Evolutionary conservation across 2,888 invertebrate genomes (phyloP), one percentile per base, ranked within the genome.

Genomic region (Synergus umbraculus): DNA sequence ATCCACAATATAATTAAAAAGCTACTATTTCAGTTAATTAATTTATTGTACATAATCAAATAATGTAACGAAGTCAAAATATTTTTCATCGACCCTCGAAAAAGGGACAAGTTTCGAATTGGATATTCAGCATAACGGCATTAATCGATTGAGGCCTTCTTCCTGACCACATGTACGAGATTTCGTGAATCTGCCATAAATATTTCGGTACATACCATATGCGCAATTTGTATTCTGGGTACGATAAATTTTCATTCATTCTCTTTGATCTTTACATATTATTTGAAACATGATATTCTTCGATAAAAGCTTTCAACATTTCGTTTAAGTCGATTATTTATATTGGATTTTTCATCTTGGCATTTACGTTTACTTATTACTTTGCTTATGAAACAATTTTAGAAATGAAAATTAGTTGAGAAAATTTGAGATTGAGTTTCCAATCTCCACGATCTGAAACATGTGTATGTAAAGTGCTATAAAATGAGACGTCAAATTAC

Each of bases 121-220:
- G 10, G 9, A 60, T 60, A 60, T 18, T 22, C 10, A 22, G 9
- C 10, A 18, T 22, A 58, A 58, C 58, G 58, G 9, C 18, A 18
- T 58, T 18, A 58, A 58, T 66, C 12, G 66, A 44, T 69, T 8
- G 29, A 69, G 29, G 29, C 7, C 22, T 29, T 69, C 49, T 69
- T 15, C 29, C 9, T 37, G 49, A 46, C 49, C 29, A 69, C 29
- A 29, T 69, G 69, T 69, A 69, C 69, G 13, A 29, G 69, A 69
- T 69, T 69, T 49, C 37, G 29, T 69, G 49, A 69, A 69, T 49
- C n/a, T 49, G 49, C 22, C 69, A 69, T 69, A 69, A 49, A 69
- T 49, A 69, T 69, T 69, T 69, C 49, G 29, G 69, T 18, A 58
- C 4, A 69, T 49, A 49, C 46, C 29, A 69, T 46, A 49, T 15